Conservation (phyloP, 2,797 vertebrate genomes). For the Hozukius guyotensis region DNA sequence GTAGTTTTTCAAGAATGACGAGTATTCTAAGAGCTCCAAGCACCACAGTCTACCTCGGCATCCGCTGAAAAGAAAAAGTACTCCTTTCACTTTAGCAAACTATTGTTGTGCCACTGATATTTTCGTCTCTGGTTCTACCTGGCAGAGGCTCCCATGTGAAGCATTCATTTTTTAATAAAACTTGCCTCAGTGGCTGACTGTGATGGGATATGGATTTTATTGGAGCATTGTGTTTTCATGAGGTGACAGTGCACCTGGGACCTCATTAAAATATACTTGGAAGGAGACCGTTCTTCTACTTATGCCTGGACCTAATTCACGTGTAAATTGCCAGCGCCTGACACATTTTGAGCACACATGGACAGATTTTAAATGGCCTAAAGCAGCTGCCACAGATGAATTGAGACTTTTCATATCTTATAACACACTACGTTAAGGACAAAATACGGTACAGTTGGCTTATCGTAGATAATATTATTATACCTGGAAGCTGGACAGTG, state of each 20-base stretch:
- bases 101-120: neutral
- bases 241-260: slow-evolving; percentile 38
- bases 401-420: neutral
- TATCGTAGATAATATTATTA: neutral
- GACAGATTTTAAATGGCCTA: neutral
- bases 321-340: neutral
- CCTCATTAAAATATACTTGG: slow-evolving; percentile 49
- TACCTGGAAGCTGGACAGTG: neutral
- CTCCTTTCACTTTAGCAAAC: neutral
- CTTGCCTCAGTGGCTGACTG: neutral
- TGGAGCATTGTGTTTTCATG: slow-evolving; percentile 38
- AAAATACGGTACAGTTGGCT: neutral
- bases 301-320: slow-evolving; percentile 17
- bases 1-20: slow-evolving; percentile 18
- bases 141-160: neutral
- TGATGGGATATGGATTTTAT: slow-evolving; percentile 37
- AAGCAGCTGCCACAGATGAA: neutral
- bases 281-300: slow-evolving; percentile 12
- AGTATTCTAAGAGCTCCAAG: slow-evolving; percentile 8
- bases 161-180: slow-evolving; percentile 35
- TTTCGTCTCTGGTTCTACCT: neutral
- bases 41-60: slow-evolving; percentile 6
- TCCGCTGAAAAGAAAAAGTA: neutral
- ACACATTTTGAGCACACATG: neutral
- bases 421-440: neutral